Percentiles rank a stretch among this genome's conserved stretches.
These are phyloP conservation scores for Reticulitermes speratus DNA, from an alignment of 1,140 invertebrate species.

Conservation along the genomic window DNA sequence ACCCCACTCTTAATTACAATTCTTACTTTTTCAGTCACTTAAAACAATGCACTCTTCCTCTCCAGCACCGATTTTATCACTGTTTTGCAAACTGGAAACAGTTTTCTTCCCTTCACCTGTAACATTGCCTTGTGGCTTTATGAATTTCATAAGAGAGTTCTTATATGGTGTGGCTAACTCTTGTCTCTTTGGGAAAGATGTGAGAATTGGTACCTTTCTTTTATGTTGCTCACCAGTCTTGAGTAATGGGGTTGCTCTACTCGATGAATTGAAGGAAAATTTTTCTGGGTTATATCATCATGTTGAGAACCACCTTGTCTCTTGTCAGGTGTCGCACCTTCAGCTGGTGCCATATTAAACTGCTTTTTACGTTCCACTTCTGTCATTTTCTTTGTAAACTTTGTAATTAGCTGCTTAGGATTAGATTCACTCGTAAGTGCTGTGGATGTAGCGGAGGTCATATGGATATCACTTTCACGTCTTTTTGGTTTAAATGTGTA, in stretches of 20 bases:
- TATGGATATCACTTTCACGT: slow-evolving; percentile 16
- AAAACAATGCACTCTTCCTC: not conserved
- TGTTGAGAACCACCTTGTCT: not conserved
- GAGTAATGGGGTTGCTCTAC: not conserved
- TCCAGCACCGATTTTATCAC: not conserved
- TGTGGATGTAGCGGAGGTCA: not conserved
- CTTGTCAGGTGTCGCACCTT: not conserved
- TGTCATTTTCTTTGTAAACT: slow-evolving; percentile 56
- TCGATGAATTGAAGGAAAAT: not conserved
- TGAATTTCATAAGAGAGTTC: not conserved
- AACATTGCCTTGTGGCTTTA: not conserved
- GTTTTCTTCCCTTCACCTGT: not conserved
- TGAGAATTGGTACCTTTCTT: not conserved
- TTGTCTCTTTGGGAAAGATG: not conserved
- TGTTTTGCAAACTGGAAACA: not conserved
- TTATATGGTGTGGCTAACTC: not conserved
- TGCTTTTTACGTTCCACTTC: slow-evolving; percentile 53
- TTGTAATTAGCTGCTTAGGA: slow-evolving; percentile 47
- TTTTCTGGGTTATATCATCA: slow-evolving; percentile 40
- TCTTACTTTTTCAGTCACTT: not conserved
- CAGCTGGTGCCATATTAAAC: slow-evolving; percentile 30
- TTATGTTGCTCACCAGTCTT: not conserved
- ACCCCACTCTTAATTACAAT: not conserved
- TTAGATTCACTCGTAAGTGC: not conserved
- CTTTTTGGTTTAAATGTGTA: slow-evolving; percentile 38